Conservation (phyloP, 2,888 invertebrate species). For the Calephelis perditalis region DNA sequence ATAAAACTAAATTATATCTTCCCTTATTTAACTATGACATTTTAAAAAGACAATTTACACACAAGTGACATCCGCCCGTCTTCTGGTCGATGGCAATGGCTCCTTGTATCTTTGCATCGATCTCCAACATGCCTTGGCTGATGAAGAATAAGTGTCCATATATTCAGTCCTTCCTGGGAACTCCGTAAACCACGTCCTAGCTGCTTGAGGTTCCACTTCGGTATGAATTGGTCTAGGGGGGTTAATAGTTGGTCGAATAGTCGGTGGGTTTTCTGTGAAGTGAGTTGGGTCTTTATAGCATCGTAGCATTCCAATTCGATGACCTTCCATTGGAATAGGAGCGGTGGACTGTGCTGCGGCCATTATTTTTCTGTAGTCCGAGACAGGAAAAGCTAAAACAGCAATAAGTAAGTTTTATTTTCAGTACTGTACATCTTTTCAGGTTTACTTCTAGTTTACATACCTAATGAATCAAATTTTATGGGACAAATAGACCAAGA, state of each 20-base stretch:
- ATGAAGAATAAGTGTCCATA: slow-evolving; percentile 77
- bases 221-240: slow-evolving; percentile 61
- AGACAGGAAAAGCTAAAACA: slow-evolving; percentile 63
- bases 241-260: slow-evolving; percentile 75
- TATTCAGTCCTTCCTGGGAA: slow-evolving; percentile 81
- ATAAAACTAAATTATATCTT: slow-evolving; percentile 27
- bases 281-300: slow-evolving; percentile 81
- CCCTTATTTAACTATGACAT: slow-evolving; percentile 26
- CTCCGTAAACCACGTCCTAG: slow-evolving; percentile 74
- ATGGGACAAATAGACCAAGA: too few species aligned
- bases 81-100: slow-evolving; percentile 79
- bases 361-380: slow-evolving; percentile 75
- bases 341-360: slow-evolving; percentile 80
- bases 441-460: too few species aligned
- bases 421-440: too few species aligned
- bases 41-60: slow-evolving; percentile 38
- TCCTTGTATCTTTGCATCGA: slow-evolving; percentile 81
- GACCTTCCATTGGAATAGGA: slow-evolving; percentile 76
- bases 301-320: slow-evolving; percentile 72
- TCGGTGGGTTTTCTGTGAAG: slow-evolving; percentile 72
- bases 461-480: too few species aligned
- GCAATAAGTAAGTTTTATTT: too few species aligned
- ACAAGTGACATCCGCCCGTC: slow-evolving; percentile 77
- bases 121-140: slow-evolving; percentile 78
- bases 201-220: slow-evolving; percentile 63